A percentile compares a stretch with the other conserved stretches of the same genome.
These are phyloP conservation scores for Myiozetetes cayanensis DNA, from an alignment of 2,113 vertebrate species.

Conservation along the genomic window DNA sequence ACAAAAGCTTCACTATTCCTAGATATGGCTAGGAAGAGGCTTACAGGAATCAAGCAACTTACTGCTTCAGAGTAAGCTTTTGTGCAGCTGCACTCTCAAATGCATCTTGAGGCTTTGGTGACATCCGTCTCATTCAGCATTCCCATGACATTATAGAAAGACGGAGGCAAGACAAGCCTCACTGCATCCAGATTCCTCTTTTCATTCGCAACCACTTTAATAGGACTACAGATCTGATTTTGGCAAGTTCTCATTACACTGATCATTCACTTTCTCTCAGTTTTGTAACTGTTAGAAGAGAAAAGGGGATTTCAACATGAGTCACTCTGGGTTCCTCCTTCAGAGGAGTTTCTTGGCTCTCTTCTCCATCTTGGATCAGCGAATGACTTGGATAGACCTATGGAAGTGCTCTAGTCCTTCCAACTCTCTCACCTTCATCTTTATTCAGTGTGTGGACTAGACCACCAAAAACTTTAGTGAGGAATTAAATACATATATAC, in stretches of 20 bases:
- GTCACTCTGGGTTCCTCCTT: background rate
- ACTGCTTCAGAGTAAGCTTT: background rate
- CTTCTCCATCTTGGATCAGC: background rate
- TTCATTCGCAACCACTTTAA: background rate
- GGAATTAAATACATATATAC: background rate
- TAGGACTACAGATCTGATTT: background rate
- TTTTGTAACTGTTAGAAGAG: background rate
- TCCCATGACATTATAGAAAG: background rate
- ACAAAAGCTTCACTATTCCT: background rate
- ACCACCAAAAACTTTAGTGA: background rate
- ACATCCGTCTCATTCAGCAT: fast-evolving
- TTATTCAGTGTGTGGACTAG: background rate
- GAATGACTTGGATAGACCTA: background rate
- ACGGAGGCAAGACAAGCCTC: background rate
- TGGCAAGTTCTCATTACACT: background rate
- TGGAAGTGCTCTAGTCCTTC: background rate
- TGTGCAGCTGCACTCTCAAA: background rate
- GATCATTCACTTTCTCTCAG: background rate
- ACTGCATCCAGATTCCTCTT: background rate
- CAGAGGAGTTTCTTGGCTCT: background rate
- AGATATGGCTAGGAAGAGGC: background rate
- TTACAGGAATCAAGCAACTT: background rate
- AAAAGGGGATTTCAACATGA: background rate
- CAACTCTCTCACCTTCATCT: background rate
- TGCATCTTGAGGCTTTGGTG: background rate